Percentiles rank a stretch among this genome's conserved stretches.
Conservation (phyloP, 2,113 vertebrate genomes). For the Labrus mixtus region DNA sequence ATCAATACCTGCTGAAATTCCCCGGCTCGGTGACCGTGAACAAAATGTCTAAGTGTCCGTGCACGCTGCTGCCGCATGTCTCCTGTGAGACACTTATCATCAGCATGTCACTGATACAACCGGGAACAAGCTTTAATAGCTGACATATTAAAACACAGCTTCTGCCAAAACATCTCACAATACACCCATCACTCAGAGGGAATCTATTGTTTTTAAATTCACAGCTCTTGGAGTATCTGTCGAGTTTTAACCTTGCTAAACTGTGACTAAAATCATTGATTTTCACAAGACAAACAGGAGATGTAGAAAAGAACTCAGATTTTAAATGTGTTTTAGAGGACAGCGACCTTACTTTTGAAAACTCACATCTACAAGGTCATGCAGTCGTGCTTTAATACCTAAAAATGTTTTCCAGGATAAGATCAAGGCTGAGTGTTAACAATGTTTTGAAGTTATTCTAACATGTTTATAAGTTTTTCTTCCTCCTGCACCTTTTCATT, state of each 20-base stretch:
- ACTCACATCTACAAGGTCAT: too few relatives aligned
- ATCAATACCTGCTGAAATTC: slow-evolving; percentile 52
- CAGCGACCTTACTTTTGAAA: too few relatives aligned
- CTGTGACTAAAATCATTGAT: neutral
- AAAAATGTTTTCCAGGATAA: too few relatives aligned
- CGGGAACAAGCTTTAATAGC: slow-evolving; percentile 56
- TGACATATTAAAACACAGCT: slow-evolving; percentile 65
- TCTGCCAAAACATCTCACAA: slow-evolving; percentile 14
- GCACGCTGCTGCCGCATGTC: slow-evolving; percentile 32
- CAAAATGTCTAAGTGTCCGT: slow-evolving; percentile 15
- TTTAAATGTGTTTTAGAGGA: too few relatives aligned
- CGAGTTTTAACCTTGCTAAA: neutral
- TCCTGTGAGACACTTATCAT: slow-evolving; percentile 52
- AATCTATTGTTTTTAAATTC: neutral
- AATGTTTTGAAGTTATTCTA: too few relatives aligned
- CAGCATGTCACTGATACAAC: slow-evolving; percentile 43
- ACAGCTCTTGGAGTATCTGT: neutral
- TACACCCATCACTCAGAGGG: slow-evolving; percentile 3
- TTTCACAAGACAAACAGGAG: neutral
- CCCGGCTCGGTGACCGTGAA: slow-evolving; percentile 38
- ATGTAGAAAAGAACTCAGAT: too few relatives aligned
- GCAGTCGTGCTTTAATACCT: too few relatives aligned
- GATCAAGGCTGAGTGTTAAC: too few relatives aligned
- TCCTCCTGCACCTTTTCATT: too few relatives aligned
- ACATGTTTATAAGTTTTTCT: too few relatives aligned